Conservation (phyloP, 1,140 invertebrate genomes). For the Heliconius congener region DNA sequence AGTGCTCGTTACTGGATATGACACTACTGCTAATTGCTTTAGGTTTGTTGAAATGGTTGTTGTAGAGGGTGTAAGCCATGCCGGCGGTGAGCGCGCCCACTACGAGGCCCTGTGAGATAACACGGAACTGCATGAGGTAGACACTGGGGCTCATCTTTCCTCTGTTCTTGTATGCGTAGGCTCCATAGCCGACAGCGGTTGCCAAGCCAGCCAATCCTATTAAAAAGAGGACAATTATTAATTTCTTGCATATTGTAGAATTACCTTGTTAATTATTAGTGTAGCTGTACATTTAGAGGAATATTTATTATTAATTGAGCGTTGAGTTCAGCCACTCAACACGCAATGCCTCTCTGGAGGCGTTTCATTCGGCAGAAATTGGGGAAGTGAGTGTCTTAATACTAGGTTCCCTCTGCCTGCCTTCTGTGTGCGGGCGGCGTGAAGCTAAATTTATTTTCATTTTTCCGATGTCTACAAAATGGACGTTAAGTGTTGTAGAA, state of each 20-base stretch:
- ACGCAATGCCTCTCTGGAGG: too few relatives aligned
- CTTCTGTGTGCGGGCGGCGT: too few relatives aligned
- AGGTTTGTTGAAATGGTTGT: constrained; percentile 59
- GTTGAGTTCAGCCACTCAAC: too few relatives aligned
- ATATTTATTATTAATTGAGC: too few relatives aligned
- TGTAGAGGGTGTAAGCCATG: constrained; percentile 83
- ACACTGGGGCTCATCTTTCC: constrained; percentile 89
- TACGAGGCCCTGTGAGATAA: constrained; percentile 90
- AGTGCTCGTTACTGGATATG: constrained; percentile 48
- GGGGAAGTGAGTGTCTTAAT: too few relatives aligned
- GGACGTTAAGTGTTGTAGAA: too few relatives aligned
- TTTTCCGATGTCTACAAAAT: background rate
- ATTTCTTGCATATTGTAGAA: background rate
- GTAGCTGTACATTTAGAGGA: too few relatives aligned
- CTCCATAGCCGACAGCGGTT: constrained; percentile 85
- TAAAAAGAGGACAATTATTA: constrained; percentile 50
- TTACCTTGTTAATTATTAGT: too few relatives aligned
- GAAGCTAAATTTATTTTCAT: too few relatives aligned
- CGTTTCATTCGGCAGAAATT: too few relatives aligned
- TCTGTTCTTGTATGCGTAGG: constrained; percentile 87
- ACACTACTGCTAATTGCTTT: constrained; percentile 28
- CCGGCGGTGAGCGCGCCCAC: constrained; percentile 87
- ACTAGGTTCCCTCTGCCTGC: too few relatives aligned
- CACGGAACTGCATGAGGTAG: constrained; percentile 92
- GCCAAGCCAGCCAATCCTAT: constrained; percentile 87